phyloP scores from a whole-genome alignment of 2,888 invertebrate genomes.

The Coenonympha arcania region DNA sequence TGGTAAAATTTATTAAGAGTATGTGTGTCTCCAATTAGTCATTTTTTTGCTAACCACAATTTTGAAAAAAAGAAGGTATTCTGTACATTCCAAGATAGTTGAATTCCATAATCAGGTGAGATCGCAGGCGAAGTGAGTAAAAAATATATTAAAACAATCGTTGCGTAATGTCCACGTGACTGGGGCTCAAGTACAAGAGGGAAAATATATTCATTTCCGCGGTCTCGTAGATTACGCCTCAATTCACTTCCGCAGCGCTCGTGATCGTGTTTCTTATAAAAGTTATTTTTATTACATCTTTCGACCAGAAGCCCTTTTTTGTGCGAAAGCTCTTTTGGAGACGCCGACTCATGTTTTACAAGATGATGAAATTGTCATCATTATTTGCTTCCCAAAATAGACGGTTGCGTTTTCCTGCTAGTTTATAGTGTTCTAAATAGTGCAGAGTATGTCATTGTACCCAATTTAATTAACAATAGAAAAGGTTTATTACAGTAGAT shows the following conservation, averaged over 20 bases:
- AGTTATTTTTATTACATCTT: slow-evolving; percentile 16
- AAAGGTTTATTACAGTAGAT: too few species aligned
- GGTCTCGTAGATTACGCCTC: slow-evolving; percentile 20
- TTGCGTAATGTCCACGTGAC: slow-evolving; percentile 12
- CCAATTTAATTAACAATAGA: too few species aligned
- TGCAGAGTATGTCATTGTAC: too few species aligned
- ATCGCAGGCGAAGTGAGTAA: too few species aligned
- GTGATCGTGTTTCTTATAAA: slow-evolving; percentile 17
- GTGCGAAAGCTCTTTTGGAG: neutral
- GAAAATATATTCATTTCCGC: slow-evolving; percentile 24
- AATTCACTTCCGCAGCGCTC: slow-evolving; percentile 15
- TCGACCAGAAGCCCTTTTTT: slow-evolving; percentile 10
- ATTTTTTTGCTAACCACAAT: too few species aligned
- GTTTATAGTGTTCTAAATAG: too few species aligned
- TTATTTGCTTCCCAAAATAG: neutral
- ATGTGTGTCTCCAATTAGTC: too few species aligned
- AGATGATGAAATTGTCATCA: slow-evolving; percentile 3
- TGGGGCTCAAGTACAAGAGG: slow-evolving; percentile 16
- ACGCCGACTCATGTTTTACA: neutral
- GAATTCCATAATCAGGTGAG: too few species aligned
- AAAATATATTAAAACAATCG: neutral
- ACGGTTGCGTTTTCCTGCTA: too few species aligned
- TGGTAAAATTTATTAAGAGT: too few species aligned
- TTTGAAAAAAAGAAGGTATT: too few species aligned
- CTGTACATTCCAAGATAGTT: too few species aligned